Conservation (phyloP, 2,113 vertebrate species). For the Cervus canadensis region DNA sequence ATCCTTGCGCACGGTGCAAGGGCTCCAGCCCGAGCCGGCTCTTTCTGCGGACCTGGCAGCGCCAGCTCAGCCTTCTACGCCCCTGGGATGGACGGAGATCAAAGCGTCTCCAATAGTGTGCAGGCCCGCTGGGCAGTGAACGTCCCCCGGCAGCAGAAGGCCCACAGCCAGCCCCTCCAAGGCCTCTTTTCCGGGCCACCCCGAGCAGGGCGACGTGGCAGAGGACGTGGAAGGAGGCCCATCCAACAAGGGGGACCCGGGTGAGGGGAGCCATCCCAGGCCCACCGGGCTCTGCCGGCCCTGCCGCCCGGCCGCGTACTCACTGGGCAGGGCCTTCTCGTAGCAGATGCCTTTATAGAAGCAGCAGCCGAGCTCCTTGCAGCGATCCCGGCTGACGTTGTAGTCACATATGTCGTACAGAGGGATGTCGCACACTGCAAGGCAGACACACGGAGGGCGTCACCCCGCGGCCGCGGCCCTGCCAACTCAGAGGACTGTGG, state of each 20-base stretch:
- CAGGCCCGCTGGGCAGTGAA: background rate
- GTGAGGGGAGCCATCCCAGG: accelerated
- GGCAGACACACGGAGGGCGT: background rate
- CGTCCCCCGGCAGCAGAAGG: accelerated
- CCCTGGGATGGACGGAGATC: background rate
- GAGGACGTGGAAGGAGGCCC: accelerated
- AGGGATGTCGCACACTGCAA: slow-evolving; percentile 52
- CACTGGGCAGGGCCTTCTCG: slow-evolving; percentile 38
- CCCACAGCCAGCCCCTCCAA: background rate
- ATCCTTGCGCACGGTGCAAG: accelerated
- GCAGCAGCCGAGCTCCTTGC: slow-evolving; percentile 46
- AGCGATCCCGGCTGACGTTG: slow-evolving; percentile 56
- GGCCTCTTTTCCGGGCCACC: accelerated
- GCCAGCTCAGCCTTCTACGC: background rate
- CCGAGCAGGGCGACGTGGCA: background rate
- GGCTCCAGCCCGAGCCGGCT: accelerated
- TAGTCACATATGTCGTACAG: slow-evolving; percentile 60
- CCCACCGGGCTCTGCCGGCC: accelerated
- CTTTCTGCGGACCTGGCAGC: background rate
- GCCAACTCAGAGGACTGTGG: background rate
- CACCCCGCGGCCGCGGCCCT: background rate
- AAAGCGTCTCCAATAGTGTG: background rate
- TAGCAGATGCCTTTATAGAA: slow-evolving; percentile 59
- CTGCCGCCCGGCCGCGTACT: background rate
- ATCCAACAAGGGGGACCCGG: accelerated